Percentiles rank a stretch among this genome's conserved stretches.
Evolutionary conservation across 2,113 vertebrate species (phyloP).

Genomic region (Nesospiza acunhae): DNA sequence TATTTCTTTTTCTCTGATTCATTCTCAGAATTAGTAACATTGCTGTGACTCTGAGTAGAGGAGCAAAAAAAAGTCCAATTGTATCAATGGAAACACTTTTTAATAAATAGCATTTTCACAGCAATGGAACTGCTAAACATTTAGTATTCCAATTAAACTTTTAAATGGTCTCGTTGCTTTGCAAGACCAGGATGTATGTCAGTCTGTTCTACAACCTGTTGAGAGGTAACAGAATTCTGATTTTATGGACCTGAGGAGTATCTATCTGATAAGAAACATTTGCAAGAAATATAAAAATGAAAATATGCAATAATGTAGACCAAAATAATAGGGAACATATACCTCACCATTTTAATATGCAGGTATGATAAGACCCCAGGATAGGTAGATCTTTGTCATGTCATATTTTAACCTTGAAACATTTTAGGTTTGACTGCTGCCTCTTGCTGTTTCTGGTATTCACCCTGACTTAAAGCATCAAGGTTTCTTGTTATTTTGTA

Average conservation of each 20-base stretch:
- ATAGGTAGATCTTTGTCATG: neutral
- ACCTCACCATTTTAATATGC: neutral
- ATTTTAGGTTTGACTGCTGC: neutral
- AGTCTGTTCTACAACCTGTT: neutral
- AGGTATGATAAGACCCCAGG: neutral
- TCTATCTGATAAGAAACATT: neutral
- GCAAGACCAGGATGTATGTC: neutral
- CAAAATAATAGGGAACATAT: neutral
- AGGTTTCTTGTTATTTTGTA: neutral
- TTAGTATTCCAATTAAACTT: neutral
- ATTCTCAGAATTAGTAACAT: neutral
- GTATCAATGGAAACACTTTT: neutral
- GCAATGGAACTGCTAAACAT: neutral
- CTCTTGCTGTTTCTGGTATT: neutral
- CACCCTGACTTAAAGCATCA: fast-evolving
- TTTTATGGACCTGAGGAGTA: neutral
- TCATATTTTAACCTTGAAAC: neutral
- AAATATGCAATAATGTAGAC: neutral
- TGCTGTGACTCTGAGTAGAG: neutral
- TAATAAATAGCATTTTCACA: neutral
- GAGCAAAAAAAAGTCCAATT: neutral
- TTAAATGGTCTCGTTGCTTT: neutral
- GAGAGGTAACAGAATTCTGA: neutral
- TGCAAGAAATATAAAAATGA: neutral
- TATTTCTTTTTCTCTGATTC: neutral